Evolutionary conservation across 2,888 invertebrate species (phyloP).

Genomic region (Limenitis camilla): DNA sequence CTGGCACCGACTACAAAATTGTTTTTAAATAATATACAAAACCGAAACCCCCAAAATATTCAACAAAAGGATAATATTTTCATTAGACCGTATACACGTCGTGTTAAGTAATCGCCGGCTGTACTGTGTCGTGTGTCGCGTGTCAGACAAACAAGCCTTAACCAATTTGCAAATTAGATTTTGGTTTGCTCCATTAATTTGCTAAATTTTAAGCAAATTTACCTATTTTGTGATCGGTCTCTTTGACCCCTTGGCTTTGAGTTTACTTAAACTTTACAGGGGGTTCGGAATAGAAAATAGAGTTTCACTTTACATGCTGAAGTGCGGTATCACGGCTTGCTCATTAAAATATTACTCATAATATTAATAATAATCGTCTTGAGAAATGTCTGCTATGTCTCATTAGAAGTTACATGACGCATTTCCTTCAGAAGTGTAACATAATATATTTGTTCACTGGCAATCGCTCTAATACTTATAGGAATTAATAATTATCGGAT

Average conservation of each 20-base stretch:
- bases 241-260: conserved; percentile 6
- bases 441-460: no score
- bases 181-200: conserved; percentile 23
- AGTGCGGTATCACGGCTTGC: background rate
- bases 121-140: conserved; percentile 6
- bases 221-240: conserved; percentile 16
- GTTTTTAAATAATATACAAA: no score
- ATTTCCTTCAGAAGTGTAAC: no score
- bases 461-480: no score
- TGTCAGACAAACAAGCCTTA: conserved; percentile 20
- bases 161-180: conserved; percentile 24
- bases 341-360: no score
- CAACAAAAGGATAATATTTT: no score
- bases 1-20: no score
- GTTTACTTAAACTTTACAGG: conserved; percentile 5
- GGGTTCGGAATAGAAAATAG: background rate
- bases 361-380: no score
- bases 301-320: background rate
- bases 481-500: no score
- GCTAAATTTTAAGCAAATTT: conserved; percentile 23
- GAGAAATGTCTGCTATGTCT: no score
- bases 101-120: conserved; percentile 16
- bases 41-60: no score
- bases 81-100: background rate
- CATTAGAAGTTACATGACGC: no score